Evolutionary conservation across 2,113 vertebrate species (phyloP).

Genomic region (Leptobrachium leishanense): DNA sequence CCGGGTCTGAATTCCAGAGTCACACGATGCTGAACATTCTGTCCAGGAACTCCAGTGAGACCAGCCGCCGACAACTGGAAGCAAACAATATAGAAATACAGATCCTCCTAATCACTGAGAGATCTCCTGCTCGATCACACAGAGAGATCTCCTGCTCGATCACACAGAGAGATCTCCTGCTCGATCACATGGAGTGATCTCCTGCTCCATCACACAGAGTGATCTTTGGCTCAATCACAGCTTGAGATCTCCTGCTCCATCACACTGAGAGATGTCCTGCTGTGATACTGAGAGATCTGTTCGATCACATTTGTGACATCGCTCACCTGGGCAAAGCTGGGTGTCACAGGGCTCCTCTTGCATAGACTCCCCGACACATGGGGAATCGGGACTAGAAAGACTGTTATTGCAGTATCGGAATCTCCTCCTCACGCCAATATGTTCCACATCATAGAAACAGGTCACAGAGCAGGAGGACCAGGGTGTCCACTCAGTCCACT

Average conservation of each 20-base stretch:
- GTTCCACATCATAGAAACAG: slow-evolving; percentile 74
- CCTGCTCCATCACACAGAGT: too few species aligned
- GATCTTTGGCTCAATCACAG: too few species aligned
- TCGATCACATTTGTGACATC: too few species aligned
- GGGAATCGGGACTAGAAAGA: not conserved
- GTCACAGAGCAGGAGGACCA: slow-evolving; percentile 85
- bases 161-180: too few species aligned
- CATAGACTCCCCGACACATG: slow-evolving; percentile 66
- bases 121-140: too few species aligned
- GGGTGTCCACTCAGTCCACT: slow-evolving; percentile 73
- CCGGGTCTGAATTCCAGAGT: slow-evolving; percentile 76
- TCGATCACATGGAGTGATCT: too few species aligned
- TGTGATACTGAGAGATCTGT: too few species aligned
- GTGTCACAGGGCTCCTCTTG: slow-evolving; percentile 78
- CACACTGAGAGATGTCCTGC: too few species aligned
- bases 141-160: too few species aligned
- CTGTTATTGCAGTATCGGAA: slow-evolving; percentile 72
- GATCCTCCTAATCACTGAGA: too few species aligned
- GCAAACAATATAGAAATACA: not conserved
- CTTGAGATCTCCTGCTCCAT: too few species aligned
- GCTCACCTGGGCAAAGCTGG: slow-evolving; percentile 71
- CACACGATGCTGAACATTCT: slow-evolving; percentile 73
- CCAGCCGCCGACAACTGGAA: slow-evolving; percentile 73
- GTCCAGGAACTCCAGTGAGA: slow-evolving; percentile 76
- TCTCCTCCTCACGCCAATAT: slow-evolving; percentile 65